phyloP scores from a whole-genome alignment of 2,113 vertebrate genomes.

The Mohoua ochrocephala region DNA sequence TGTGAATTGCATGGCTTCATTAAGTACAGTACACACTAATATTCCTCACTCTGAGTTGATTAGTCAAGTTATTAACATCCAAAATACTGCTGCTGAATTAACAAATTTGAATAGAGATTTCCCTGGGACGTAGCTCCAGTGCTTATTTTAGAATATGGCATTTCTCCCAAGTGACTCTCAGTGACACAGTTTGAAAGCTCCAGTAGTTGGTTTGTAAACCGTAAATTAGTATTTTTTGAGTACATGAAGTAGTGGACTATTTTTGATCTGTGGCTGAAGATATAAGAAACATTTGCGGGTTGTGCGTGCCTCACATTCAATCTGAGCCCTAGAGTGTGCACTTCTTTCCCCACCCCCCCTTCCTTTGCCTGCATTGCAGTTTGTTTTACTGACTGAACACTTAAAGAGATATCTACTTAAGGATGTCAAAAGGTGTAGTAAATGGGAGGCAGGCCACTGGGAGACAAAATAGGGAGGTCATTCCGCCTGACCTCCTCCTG shows the following conservation, averaged over 20 bases:
- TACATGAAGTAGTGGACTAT: neutral
- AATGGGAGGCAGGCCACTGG: constrained; percentile 63
- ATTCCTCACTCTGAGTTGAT: neutral
- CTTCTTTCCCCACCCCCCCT: neutral
- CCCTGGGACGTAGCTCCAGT: neutral
- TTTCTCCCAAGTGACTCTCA: neutral
- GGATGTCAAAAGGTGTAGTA: constrained; percentile 81
- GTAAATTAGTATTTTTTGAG: neutral
- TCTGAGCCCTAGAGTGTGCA: neutral
- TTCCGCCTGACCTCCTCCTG: constrained; percentile 78
- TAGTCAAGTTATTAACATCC: neutral
- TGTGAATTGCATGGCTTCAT: neutral
- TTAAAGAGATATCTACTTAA: constrained; percentile 80
- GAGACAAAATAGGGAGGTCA: constrained; percentile 63
- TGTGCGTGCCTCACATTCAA: accelerated
- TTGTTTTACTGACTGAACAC: constrained; percentile 73
- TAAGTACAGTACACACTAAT: neutral
- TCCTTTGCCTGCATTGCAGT: constrained; percentile 53
- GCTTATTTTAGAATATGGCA: neutral
- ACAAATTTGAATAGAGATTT: neutral
- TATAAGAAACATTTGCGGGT: accelerated
- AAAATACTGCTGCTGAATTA: neutral
- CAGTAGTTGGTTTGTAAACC: neutral
- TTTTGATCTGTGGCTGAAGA: neutral
- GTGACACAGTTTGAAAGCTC: neutral